Conservation (phyloP, 2,888 invertebrate genomes). For the Eurytoma californica region DNA sequence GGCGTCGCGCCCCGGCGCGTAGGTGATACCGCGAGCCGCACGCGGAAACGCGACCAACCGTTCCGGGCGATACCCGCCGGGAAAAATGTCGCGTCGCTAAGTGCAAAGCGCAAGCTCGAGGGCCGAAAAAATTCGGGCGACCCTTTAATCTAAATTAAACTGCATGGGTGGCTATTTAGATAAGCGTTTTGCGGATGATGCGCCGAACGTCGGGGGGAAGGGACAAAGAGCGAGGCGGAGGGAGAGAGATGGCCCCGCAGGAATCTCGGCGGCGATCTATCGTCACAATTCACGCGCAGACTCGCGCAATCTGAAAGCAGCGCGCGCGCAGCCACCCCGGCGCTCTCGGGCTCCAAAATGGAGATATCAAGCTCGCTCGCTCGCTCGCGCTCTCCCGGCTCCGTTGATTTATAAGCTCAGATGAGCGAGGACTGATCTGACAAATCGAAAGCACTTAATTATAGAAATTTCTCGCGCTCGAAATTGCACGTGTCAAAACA, state of each 20-base stretch:
- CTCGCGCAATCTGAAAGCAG: neutral
- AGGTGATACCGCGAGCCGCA: conserved; percentile 7
- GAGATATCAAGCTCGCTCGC: conserved; percentile 50
- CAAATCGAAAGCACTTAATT: conserved; percentile 57
- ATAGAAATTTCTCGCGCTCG: conserved; percentile 47
- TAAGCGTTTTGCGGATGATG: neutral
- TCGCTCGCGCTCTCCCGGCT: neutral
- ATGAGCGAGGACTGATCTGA: conserved; percentile 54
- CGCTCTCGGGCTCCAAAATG: conserved; percentile 27
- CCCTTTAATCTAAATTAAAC: neutral
- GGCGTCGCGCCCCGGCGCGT: neutral
- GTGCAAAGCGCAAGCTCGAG: neutral
- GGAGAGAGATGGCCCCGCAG: neutral
- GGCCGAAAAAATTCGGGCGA: too few species aligned
- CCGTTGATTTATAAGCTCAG: conserved; percentile 51
- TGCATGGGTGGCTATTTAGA: neutral
- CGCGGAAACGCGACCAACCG: neutral
- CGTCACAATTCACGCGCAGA: conserved; percentile 29
- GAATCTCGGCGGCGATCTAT: conserved; percentile 47
- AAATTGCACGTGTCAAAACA: conserved; percentile 54
- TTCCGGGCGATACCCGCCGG: neutral
- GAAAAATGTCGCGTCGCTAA: neutral
- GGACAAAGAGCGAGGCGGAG: too few species aligned
- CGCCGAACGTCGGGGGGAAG: neutral
- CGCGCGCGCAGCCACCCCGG: conserved; percentile 9